phyloP scores from a whole-genome alignment of 2,113 vertebrate species.

The Austrofundulus limnaeus region DNA sequence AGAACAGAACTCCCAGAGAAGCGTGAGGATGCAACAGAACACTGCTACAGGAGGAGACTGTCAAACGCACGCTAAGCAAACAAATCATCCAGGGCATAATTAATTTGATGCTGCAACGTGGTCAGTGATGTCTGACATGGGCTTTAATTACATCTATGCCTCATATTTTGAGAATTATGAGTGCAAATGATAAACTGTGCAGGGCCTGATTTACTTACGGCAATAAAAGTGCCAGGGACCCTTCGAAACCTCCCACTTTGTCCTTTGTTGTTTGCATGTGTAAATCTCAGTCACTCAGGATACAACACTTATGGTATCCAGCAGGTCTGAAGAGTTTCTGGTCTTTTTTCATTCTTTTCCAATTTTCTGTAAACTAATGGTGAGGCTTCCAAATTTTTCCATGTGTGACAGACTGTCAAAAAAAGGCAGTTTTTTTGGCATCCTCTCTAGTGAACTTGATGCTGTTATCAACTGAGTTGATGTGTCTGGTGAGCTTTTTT shows the following conservation, averaged over 20 bases:
- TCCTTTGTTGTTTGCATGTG: no score
- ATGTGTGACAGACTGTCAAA: no score
- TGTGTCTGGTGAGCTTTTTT: no score
- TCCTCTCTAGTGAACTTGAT: no score
- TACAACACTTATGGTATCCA: no score
- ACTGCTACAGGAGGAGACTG: not conserved
- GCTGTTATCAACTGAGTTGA: no score
- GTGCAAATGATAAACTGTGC: not conserved
- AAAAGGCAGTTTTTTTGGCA: no score
- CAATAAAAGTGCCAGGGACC: not conserved
- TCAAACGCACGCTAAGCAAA: slow-evolving; percentile 26
- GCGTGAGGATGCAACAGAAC: not conserved
- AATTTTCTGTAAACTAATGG: no score
- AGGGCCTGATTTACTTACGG: not conserved
- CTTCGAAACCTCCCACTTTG: not conserved
- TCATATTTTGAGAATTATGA: slow-evolving; percentile 23
- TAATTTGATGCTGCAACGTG: slow-evolving; percentile 16
- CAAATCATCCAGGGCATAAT: slow-evolving; percentile 22
- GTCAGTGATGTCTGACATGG: slow-evolving; percentile 5
- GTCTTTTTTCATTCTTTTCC: no score
- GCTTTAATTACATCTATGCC: not conserved
- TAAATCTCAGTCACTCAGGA: no score
- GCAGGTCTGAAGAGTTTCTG: no score
- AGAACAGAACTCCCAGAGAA: slow-evolving; percentile 19
- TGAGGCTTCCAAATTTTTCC: no score